phyloP scores from a whole-genome alignment of 2,888 invertebrate genomes.

The Tromatobia lineatoria region DNA sequence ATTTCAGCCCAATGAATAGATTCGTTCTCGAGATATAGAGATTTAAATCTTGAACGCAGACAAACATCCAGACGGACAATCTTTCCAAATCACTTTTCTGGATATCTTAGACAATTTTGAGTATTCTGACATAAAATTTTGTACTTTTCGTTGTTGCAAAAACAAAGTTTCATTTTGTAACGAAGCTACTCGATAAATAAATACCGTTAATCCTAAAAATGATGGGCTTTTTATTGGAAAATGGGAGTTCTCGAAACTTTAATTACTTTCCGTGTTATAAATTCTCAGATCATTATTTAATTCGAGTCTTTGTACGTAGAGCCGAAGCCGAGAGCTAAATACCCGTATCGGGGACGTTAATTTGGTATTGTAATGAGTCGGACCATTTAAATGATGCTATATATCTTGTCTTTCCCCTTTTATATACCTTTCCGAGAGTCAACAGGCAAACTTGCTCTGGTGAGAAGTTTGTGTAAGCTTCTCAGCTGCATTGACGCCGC shows the following conservation, averaged over 20 bases:
- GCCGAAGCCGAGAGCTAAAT: not conserved
- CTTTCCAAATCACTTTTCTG: no score
- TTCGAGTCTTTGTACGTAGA: slow-evolving; percentile 5
- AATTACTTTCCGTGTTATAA: slow-evolving; percentile 17
- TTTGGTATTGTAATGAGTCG: slow-evolving; percentile 35
- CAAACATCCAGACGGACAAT: no score
- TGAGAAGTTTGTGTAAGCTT: slow-evolving; percentile 28
- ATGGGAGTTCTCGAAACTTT: slow-evolving; percentile 4
- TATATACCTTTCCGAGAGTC: not conserved
- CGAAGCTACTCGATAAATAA: not conserved
- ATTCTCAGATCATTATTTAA: not conserved
- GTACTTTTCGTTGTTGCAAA: no score
- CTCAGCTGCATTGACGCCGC: not conserved
- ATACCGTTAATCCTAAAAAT: not conserved
- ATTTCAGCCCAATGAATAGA: no score
- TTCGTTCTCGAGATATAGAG: no score
- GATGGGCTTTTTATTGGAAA: not conserved
- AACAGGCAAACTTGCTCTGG: not conserved
- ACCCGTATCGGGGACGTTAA: not conserved
- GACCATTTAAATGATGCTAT: slow-evolving; percentile 16
- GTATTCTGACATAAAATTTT: no score
- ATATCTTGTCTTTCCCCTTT: not conserved
- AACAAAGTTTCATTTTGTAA: no score
- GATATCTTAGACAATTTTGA: no score
- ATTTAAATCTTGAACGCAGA: no score